phyloP scores from a whole-genome alignment of 2,797 vertebrate genomes.

The Muraenolepis orangiensis region DNA sequence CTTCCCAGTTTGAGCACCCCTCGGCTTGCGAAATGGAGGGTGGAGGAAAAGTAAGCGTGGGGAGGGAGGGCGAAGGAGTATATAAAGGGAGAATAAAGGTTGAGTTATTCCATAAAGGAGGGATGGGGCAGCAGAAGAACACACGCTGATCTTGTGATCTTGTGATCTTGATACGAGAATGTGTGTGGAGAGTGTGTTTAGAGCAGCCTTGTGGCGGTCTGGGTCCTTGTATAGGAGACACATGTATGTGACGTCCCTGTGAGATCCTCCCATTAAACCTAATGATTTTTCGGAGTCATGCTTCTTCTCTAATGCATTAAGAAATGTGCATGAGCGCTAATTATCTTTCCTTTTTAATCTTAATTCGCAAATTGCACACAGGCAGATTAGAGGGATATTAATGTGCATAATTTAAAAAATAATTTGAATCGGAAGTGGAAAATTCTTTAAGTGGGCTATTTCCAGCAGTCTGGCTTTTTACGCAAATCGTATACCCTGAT shows the following conservation, averaged over 20 bases:
- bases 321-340: not conserved
- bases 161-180: not conserved
- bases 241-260: not conserved
- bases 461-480: not conserved
- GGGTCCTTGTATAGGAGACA: not conserved
- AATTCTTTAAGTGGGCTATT: not conserved
- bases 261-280: not conserved
- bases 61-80: not conserved
- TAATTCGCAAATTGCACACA: not conserved
- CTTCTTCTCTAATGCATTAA: not conserved
- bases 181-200: not conserved
- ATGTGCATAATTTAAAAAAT: not conserved
- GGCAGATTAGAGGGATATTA: not conserved
- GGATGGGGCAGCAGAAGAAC: not conserved
- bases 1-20: no score
- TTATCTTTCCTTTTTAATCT: not conserved
- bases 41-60: no score
- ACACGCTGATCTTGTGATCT: not conserved
- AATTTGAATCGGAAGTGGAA: no score
- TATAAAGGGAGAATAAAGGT: no score
- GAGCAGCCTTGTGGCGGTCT: not conserved
- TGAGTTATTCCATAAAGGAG: not conserved
- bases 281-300: not conserved
- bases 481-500: not conserved
- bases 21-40: not conserved